Evolutionary conservation across 2,113 vertebrate genomes (phyloP).

Genomic region (Meriones unguiculatus): DNA sequence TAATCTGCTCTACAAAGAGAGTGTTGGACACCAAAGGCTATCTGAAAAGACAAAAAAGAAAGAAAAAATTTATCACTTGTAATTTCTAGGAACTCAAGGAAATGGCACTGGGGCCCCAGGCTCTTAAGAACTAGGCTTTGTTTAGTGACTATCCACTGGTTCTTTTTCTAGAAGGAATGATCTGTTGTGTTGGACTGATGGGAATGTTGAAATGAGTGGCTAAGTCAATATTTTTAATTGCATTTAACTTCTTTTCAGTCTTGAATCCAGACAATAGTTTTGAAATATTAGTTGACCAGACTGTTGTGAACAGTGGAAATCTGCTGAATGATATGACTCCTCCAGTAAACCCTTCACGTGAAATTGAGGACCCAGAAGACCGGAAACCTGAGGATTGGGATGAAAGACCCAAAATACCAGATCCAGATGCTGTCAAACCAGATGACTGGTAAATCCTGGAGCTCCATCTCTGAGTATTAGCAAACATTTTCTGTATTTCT

Average conservation of each 20-base stretch:
- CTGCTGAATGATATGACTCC: conserved; percentile 95
- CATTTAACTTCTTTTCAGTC: conserved; percentile 86
- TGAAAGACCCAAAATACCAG: conserved; percentile 97
- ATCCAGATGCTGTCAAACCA: conserved; percentile 95
- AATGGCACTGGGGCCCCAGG: not conserved
- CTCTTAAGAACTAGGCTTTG: not conserved
- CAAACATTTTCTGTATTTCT: not conserved
- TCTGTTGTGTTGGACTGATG: not conserved
- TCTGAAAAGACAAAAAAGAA: not conserved
- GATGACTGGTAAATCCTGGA: conserved; percentile 94
- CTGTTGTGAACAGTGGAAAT: conserved; percentile 95
- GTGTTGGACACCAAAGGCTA: not conserved
- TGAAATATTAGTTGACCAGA: conserved; percentile 96
- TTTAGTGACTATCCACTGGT: not conserved
- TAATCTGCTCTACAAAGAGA: not conserved
- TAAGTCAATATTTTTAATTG: conserved; percentile 57
- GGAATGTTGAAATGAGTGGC: not conserved
- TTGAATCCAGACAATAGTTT: conserved; percentile 98
- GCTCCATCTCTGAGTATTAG: not conserved
- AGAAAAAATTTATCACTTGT: not conserved
- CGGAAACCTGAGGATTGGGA: conserved; percentile 99
- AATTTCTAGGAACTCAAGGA: conserved; percentile 24
- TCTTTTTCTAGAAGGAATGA: not conserved
- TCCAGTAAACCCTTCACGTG: conserved; percentile 94
- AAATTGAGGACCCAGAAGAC: conserved; percentile 98